Percentiles rank a stretch among this genome's conserved stretches.
These are phyloP conservation scores for Nipponia nippon DNA, from an alignment of 2,113 vertebrate genomes.

Conservation along the genomic window DNA sequence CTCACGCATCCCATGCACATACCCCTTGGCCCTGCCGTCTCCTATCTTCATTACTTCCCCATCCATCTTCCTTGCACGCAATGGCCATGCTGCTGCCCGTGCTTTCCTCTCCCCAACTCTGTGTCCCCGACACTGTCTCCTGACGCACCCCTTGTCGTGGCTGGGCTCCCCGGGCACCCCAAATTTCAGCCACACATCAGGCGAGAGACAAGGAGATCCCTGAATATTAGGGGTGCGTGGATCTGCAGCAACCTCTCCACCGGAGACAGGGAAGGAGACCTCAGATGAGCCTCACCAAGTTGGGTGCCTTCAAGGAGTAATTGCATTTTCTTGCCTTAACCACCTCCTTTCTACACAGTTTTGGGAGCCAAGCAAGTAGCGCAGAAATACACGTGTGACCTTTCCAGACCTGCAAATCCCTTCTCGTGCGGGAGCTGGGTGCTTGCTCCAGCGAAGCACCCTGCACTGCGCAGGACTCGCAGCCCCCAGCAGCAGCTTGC, in stretches of 20 bases:
- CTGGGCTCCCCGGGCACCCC: not conserved
- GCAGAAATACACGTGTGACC: rapidly evolving
- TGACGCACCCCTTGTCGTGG: rapidly evolving
- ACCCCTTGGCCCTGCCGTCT: not conserved
- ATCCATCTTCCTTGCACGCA: not conserved
- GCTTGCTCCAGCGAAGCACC: not conserved
- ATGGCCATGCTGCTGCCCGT: not conserved
- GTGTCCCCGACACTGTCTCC: rapidly evolving
- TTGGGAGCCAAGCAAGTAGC: not conserved
- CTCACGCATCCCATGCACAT: rapidly evolving
- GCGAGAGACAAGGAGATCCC: not conserved
- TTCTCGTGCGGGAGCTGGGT: not conserved
- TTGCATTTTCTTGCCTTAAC: rapidly evolving
- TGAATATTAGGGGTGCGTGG: rapidly evolving
- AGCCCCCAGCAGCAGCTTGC: not conserved
- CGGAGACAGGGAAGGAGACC: not conserved
- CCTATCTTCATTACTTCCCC: not conserved
- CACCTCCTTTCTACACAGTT: not conserved
- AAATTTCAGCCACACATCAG: rapidly evolving
- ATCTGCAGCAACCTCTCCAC: not conserved
- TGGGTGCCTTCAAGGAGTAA: not conserved
- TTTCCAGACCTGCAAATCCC: not conserved
- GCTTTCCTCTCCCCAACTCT: rapidly evolving
- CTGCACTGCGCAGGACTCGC: not conserved
- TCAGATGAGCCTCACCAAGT: not conserved